A percentile compares a stretch with the other conserved stretches of the same genome.
Evolutionary conservation across 2,113 vertebrate genomes (phyloP).

Genomic region (Piaya cayana): DNA sequence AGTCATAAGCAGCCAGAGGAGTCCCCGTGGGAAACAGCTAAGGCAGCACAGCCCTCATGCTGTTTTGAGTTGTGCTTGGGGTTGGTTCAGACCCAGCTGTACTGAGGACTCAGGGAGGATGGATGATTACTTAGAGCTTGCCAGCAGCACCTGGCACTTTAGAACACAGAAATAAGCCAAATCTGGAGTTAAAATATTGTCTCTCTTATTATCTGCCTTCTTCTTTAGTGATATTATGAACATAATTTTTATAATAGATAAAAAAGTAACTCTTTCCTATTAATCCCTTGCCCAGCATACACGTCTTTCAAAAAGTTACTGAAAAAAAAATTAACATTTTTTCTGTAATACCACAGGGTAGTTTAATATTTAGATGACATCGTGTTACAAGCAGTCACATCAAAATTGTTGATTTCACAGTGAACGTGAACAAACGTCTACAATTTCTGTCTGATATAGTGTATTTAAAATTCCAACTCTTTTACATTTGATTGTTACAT

Average conservation of each 20-base stretch:
- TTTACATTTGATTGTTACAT: background rate
- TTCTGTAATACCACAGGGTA: background rate
- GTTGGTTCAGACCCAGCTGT: background rate
- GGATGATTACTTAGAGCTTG: background rate
- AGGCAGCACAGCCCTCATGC: background rate
- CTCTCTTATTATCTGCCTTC: background rate
- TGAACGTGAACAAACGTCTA: background rate
- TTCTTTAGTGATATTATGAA: background rate
- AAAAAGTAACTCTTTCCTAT: background rate
- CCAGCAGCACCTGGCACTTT: background rate
- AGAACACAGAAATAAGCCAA: background rate
- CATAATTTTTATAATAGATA: background rate
- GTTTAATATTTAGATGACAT: background rate
- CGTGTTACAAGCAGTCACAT: background rate
- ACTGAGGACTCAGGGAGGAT: background rate
- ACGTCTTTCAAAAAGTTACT: background rate
- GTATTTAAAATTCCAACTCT: background rate
- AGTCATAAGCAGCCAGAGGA: background rate
- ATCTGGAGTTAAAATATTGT: background rate
- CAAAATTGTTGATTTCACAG: background rate
- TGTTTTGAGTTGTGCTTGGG: background rate
- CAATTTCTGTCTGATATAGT: background rate
- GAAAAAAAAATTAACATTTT: background rate
- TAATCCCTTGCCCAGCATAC: background rate
- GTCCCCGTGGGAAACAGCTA: fast-evolving